Base-by-base conservation (phyloP, 2,888 invertebrate genomes). In the Ecliptopera silaceata region DNA sequence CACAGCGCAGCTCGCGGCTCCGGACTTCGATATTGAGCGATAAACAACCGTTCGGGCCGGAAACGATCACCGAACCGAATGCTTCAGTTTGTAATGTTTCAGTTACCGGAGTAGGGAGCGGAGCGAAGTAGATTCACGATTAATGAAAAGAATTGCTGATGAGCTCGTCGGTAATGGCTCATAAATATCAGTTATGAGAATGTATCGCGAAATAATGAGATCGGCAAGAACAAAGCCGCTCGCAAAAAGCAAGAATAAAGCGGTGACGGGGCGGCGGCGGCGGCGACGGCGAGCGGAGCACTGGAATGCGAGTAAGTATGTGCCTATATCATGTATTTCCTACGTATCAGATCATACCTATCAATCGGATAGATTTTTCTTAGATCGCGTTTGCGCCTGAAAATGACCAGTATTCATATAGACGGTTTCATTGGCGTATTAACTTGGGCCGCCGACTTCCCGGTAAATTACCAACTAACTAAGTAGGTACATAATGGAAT, bases 111-210 rank as follows among this genome's bases (percentile, higher is more conserved):
- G 6, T 26, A 22, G 20, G 18, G 43, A 20, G 31, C 22, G 10
- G 1, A n/a, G 17, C 31, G 13, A 13, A n/a, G n/a, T n/a, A n/a
- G n/a, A 8, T 8, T 11, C 39, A 18, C 32, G 43, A 50, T 50
- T 54, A 42, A 42, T 43, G 32, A 48, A 52, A 36, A 36, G 67
- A 63, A 65, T 65, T 61, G 65, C 59, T 64, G 57, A 70, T 64
- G 64, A 66, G 67, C 56, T 59, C 61, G 44, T 45, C 47, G 57
- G 63, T 59, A 61, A 65, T 66, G 36, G 31, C 65, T 59, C 61
- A 61, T 69, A 52, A 66, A 67, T 65, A 65, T 55, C 61, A 68
- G 61, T 56, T 70, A 72, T 71, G 66, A 60, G 66, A 68, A 66
- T 65, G 64, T 72, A 59, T 68, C 63, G 58, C 68, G 64, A 63